A percentile compares a stretch with the other conserved stretches of the same genome.
These are phyloP conservation scores for Kryphioiulus occultus DNA, from an alignment of 2,888 invertebrate species.

Conservation along the genomic window DNA sequence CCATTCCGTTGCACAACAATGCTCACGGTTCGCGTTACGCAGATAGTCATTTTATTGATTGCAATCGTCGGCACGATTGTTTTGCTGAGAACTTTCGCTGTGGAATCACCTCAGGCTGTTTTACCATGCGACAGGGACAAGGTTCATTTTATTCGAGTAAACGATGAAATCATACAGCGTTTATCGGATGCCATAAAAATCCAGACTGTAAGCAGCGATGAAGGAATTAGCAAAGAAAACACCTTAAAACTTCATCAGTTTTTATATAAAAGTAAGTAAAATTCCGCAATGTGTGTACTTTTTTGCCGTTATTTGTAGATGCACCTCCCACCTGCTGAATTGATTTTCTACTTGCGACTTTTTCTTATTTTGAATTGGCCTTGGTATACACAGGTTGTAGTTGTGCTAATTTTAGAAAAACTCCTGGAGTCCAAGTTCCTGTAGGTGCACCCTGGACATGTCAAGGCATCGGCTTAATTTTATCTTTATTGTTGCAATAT, in stretches of 20 bases:
- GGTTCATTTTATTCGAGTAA: not conserved
- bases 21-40: too few relatives aligned
- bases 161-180: not conserved
- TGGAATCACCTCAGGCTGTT: not conserved
- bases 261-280: not conserved
- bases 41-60: not conserved
- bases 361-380: too few relatives aligned
- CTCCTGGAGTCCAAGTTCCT: too few relatives aligned
- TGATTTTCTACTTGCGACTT: not conserved
- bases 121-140: not conserved
- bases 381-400: too few relatives aligned
- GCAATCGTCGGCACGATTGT: not conserved
- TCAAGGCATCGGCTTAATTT: too few relatives aligned
- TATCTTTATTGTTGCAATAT: too few relatives aligned
- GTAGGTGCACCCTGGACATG: too few relatives aligned
- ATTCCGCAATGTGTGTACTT: not conserved
- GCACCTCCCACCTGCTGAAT: not conserved
- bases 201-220: not conserved
- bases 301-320: not conserved
- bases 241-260: not conserved
- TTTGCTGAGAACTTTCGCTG: not conserved
- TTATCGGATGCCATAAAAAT: conserved; percentile 9
- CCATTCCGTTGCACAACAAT: too few relatives aligned
- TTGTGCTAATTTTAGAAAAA: too few relatives aligned
- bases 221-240: not conserved